Evolutionary conservation across 2,888 invertebrate species (phyloP).

Genomic region (Suillia variegata): DNA sequence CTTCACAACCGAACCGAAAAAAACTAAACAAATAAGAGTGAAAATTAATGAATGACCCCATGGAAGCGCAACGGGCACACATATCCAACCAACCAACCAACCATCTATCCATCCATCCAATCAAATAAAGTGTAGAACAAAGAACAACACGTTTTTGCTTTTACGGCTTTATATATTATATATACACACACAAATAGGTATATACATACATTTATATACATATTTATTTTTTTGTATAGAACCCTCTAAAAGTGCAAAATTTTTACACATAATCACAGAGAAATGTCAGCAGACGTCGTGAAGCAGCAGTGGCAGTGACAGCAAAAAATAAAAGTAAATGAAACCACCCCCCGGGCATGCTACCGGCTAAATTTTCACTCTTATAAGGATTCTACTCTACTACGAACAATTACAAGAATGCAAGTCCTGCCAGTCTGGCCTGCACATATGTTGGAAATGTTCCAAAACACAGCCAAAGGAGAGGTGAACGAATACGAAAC

Average conservation of each 20-base stretch:
- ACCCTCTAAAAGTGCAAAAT: conserved; percentile 5
- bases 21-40: conserved; percentile 6
- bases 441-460: background rate
- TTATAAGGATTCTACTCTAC: conserved; percentile 44
- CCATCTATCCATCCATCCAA: no score
- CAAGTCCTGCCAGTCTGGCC: background rate
- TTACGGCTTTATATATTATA: no score
- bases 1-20: background rate
- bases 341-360: conserved; percentile 20
- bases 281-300: no score
- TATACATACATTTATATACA: no score
- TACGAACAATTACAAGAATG: conserved; percentile 1
- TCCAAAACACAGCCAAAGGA: background rate
- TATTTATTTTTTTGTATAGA: background rate
- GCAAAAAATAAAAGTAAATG: conserved; percentile 2
- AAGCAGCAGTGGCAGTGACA: no score
- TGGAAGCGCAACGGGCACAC: background rate
- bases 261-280: conserved; percentile 6
- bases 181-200: no score
- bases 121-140: conserved; percentile 6
- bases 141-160: conserved; percentile 16
- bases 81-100: no score
- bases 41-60: conserved; percentile 13
- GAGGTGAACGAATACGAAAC: background rate
- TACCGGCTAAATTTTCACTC: conserved; percentile 45